phyloP scores from a whole-genome alignment of 2,797 vertebrate genomes.

The Pseudotriccus pelzelni region DNA sequence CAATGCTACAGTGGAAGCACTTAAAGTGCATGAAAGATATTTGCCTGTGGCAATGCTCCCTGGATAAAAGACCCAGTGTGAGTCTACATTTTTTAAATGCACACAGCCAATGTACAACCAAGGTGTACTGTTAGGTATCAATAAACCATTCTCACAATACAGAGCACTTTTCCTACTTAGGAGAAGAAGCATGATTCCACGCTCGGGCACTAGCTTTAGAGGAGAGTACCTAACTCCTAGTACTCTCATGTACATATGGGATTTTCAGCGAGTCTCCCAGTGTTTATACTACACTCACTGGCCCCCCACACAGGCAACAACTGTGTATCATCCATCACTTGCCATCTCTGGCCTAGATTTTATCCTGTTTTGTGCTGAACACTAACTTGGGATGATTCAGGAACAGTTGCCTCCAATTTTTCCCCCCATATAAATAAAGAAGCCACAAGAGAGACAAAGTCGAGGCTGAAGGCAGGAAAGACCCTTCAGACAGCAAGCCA shows the following conservation, averaged over 20 bases:
- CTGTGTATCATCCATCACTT: neutral
- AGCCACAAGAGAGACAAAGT: neutral
- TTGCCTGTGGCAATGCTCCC: neutral
- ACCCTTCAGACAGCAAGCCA: neutral
- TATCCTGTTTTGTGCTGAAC: neutral
- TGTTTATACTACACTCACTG: neutral
- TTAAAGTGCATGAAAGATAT: neutral
- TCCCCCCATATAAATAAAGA: neutral
- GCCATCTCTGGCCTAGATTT: neutral
- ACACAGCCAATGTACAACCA: neutral
- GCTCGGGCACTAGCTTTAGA: neutral
- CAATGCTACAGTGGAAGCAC: neutral
- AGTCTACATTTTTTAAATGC: neutral
- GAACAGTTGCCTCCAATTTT: neutral
- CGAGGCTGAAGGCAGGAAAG: neutral
- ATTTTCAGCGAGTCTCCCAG: neutral
- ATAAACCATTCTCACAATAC: neutral
- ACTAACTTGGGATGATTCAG: neutral
- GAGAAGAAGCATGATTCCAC: neutral
- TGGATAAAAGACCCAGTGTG: neutral
- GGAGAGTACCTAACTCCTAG: neutral
- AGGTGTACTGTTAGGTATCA: neutral
- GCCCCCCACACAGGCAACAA: neutral
- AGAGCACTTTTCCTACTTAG: neutral
- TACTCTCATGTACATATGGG: rapidly evolving